Evolutionary conservation across 2,113 vertebrate genomes (phyloP), one percentile per base, ranked within the genome.

Genomic region (Melanocharis versteri): DNA sequence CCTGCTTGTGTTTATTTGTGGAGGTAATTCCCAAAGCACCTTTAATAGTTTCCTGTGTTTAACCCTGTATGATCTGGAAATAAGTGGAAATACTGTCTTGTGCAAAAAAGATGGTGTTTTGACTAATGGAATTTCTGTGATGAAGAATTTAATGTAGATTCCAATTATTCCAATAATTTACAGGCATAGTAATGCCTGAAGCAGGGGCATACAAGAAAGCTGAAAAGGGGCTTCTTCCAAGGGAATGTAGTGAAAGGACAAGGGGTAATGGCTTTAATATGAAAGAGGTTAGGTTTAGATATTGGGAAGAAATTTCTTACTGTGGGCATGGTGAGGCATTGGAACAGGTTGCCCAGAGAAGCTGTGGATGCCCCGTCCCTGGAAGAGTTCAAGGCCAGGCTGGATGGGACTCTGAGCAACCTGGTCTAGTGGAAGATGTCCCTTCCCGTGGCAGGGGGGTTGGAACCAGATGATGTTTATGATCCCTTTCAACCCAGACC

Each of bases 161-260:
- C 71, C 37, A n/a, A 30, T 64, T 66, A 51, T 75, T 69, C 54
- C 27, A 70, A 20, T 64, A n/a, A 31, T 94, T 96, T 96, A 68
- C 66, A 42, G 51, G 84, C 66, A 68, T 68, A 57, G 39, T 95
- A 89, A 94, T 96, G 92, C 88, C 95, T 97, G 21, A 54, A 54
- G 13, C 11, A 6, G 7, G 8, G 5, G 3, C 27, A 20, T 24
- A 28, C 22, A 28, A 42, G 42, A 62, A 56, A 37, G 13, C 40
- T 62, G 42, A 22, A 62, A 77, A 56, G 10, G 35, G 21, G 16
- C 18, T 56, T 62, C 9, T 33, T 62, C 16, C 12, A 64, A 56
- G 6, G 40, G 5, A 10, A 7, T 48, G 27, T 62, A 77, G 18
- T 77, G 27, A 61, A 53, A 68, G 16, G 11, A 51, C 11, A n/a